Base-by-base conservation (phyloP, 1,140 invertebrate genomes). In the Ganaspis sp. region DNA sequence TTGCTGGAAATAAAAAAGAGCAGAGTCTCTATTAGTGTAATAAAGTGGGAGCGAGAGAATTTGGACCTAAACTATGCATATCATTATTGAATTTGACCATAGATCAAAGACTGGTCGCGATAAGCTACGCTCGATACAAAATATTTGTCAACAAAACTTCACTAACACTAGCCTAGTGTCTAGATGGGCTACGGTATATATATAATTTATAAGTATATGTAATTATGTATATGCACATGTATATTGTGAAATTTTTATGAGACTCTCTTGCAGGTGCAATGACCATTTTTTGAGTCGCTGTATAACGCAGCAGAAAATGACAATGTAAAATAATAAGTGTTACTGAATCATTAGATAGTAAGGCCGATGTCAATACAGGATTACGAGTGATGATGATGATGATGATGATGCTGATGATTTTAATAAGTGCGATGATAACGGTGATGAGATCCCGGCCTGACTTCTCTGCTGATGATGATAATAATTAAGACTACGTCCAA, bases 71-170 rank as follows among this genome's bases (percentile, higher is more conserved):
- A 64, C 58, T 29, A 64, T 12, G 21, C 54, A 26, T 64, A 29
- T 64, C 58, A n/a, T 58, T 58, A 26, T 9, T 26, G 21, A 26
- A 29, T 64, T 64, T 64, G n/a, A 64, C 58, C 26, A 29, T 6
- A 4, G 58, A 64, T 29, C 58, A 64, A 64, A 76, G 75, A 77
- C 53, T 77, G 77, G 72, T 34, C 4, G 74, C 74, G 17, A 38
- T 69, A 75, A 75, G 74, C 74, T 75, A 70, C 79, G 58, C 70
- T 77, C 72, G 79, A 82, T 85, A 83, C 72, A 85, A 83, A 83
- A 83, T 81, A 77, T 81, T 21, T 54, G 40, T 81, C 17, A 78
- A 83, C 76, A 72, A 75, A 85, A 84, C 73, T 23, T 45, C 29
- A 77, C 75, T 80, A 83, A 76, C 40, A 26, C 73, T 74, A 64